phyloP scores from a whole-genome alignment of 1,140 invertebrate species.

The Penaeus indicus region DNA sequence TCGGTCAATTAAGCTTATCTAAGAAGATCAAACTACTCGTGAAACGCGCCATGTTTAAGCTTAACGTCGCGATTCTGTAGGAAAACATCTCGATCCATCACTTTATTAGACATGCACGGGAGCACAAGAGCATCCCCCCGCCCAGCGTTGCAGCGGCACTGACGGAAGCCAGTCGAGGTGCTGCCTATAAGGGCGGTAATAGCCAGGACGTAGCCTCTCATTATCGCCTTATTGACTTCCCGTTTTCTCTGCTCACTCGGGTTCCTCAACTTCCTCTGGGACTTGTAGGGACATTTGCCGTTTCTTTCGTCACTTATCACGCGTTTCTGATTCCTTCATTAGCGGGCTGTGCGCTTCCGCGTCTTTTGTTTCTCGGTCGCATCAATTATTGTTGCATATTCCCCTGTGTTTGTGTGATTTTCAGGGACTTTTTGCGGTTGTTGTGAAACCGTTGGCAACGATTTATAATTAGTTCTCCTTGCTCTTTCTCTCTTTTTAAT shows the following conservation, averaged over 20 bases:
- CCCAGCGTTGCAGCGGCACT: background rate
- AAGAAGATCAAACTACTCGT: background rate
- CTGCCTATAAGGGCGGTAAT: slow-evolving; percentile 40
- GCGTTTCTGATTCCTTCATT: too few species aligned
- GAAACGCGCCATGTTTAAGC: background rate
- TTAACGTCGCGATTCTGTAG: background rate
- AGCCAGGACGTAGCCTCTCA: slow-evolving; percentile 47
- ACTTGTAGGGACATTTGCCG: background rate
- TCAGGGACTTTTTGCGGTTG: too few species aligned
- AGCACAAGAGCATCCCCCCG: background rate
- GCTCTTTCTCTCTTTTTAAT: too few species aligned
- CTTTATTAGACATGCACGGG: slow-evolving; percentile 10
- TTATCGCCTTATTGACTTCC: slow-evolving; percentile 52
- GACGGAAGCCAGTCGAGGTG: slow-evolving; percentile 18
- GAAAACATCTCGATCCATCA: slow-evolving; percentile 4
- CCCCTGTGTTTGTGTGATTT: too few species aligned
- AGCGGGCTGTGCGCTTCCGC: too few species aligned
- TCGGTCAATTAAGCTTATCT: too few species aligned
- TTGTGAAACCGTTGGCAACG: too few species aligned
- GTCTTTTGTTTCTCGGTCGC: too few species aligned
- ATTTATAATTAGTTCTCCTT: too few species aligned
- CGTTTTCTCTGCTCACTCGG: slow-evolving; percentile 28
- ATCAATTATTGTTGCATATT: too few species aligned
- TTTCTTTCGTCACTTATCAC: too few species aligned
- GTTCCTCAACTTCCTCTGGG: slow-evolving; percentile 25